Conservation (phyloP, 2,888 invertebrate species). For the Sialis lutaria region DNA sequence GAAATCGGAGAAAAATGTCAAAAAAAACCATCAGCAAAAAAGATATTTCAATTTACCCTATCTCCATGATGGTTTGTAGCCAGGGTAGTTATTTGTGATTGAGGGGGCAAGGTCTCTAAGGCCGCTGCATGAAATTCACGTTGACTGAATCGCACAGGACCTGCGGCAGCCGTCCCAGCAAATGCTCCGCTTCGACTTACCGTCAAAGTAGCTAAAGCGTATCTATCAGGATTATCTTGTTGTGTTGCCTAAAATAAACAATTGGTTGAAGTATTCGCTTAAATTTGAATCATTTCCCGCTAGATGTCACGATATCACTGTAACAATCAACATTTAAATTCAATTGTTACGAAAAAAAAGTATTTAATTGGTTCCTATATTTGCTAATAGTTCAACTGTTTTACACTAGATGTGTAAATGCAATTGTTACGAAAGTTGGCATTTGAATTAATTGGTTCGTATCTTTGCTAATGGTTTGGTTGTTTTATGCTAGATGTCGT, state of each 20-base stretch:
- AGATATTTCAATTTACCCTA: conserved; percentile 17
- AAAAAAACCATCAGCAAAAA: background rate
- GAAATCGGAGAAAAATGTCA: conserved; percentile 12
- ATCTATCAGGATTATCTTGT: conserved; percentile 73
- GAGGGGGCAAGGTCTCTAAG: conserved; percentile 59
- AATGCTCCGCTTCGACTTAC: conserved; percentile 32
- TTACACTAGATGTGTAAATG: too few species aligned
- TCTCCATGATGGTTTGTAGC: conserved; percentile 45
- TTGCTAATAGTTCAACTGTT: too few species aligned
- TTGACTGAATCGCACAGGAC: conserved; percentile 47
- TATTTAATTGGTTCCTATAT: too few species aligned
- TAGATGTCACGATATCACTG: too few species aligned
- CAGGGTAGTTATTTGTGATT: conserved; percentile 52
- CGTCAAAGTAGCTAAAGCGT: conserved; percentile 68
- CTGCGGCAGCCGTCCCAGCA: conserved; percentile 14
- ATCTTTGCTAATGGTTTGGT: too few species aligned
- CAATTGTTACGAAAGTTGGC: too few species aligned
- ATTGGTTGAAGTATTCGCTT: background rate
- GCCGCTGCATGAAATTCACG: conserved; percentile 51
- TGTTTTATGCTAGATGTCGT: too few species aligned
- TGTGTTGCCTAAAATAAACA: conserved; percentile 44
- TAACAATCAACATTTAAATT: too few species aligned
- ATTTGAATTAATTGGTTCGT: too few species aligned
- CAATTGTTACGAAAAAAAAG: too few species aligned
- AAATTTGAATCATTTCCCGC: background rate